Evolutionary conservation across 2,113 vertebrate species (phyloP).

Genomic region (Centropus bengalensis): DNA sequence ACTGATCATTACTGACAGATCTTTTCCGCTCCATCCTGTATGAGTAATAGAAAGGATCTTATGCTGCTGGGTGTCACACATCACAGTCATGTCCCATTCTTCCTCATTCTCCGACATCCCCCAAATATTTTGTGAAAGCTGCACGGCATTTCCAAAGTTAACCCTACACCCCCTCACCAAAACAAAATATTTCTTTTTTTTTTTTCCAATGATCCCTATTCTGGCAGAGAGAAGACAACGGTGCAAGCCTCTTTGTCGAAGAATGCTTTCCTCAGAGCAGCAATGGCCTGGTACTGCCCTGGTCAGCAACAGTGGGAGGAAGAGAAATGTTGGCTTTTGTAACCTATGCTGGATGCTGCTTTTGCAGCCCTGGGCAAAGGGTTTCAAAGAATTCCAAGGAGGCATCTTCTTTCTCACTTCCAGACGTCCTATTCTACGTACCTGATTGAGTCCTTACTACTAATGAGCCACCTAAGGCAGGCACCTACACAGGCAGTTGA

Average conservation of each 20-base stretch:
- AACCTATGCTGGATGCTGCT: background rate
- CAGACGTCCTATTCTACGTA: background rate
- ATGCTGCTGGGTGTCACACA: background rate
- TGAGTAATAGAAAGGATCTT: slow-evolving; percentile 11
- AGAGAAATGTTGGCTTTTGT: background rate
- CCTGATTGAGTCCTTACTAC: background rate
- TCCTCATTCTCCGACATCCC: background rate
- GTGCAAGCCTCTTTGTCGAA: background rate
- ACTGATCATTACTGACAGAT: background rate
- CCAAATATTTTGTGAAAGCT: background rate
- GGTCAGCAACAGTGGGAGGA: background rate
- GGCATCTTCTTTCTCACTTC: background rate
- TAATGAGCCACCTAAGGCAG: rapidly evolving
- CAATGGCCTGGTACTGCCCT: background rate
- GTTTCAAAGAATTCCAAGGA: background rate
- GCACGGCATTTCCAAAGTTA: background rate
- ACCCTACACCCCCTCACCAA: background rate
- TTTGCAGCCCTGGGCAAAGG: background rate
- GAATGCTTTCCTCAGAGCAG: background rate
- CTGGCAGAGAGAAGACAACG: background rate
- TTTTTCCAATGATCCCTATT: background rate
- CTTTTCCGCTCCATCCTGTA: background rate
- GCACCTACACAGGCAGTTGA: background rate
- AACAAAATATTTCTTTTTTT: background rate
- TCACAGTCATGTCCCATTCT: background rate